A percentile compares a stretch with the other conserved stretches of the same genome.
These are phyloP conservation scores for Erebia epiphron DNA, from an alignment of 2,888 invertebrate genomes.

Conservation along the genomic window DNA sequence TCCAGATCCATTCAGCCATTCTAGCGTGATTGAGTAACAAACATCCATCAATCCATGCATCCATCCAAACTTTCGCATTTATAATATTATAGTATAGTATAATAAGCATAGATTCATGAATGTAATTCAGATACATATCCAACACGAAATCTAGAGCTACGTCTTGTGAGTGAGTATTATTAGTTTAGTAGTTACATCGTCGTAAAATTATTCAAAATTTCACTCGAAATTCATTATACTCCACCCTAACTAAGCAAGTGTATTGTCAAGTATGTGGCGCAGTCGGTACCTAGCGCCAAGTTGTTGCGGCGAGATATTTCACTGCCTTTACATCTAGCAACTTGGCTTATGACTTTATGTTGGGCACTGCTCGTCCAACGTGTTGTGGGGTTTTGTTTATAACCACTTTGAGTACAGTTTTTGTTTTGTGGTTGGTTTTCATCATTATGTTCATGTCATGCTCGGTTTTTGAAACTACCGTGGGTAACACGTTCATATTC, in stretches of 20 bases:
- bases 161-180: background rate
- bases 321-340: background rate
- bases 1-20: no score
- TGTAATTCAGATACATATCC: no score
- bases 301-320: constrained; percentile 2
- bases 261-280: background rate
- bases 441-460: background rate
- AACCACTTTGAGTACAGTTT: background rate
- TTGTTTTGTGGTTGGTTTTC: background rate
- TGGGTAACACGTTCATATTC: no score
- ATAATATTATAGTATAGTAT: no score
- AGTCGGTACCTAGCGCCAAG: background rate
- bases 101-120: no score
- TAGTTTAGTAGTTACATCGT: background rate
- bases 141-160: no score
- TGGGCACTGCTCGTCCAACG: background rate
- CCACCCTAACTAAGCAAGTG: background rate
- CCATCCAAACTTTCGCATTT: no score
- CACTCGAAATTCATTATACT: background rate
- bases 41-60: no score
- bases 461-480: no score
- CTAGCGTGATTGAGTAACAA: no score
- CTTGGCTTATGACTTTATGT: constrained; percentile 1
- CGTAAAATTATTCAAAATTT: background rate
- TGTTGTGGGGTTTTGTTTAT: background rate